Base-by-base conservation (phyloP, 2,113 vertebrate genomes). In the Polyodon spathula region DNA sequence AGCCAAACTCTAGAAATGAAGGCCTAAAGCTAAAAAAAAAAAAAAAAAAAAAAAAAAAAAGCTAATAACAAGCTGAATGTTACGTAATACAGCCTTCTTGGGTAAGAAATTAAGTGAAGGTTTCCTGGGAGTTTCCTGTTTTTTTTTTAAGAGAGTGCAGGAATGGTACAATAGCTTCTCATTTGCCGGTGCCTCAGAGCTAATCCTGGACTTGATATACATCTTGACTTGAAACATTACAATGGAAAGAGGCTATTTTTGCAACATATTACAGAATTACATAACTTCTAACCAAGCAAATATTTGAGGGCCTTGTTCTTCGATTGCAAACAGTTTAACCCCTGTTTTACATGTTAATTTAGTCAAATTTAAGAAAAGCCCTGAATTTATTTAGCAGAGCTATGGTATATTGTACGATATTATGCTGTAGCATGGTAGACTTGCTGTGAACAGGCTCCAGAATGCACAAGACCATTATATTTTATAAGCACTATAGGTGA, bases 11-110 rank as follows among this genome's bases (percentile, higher is more conserved):
- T 58, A n/a, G 39, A 6, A 16, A 17, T 53, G 5, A 42, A 53
- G 15, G 39, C 8, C 40, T 15, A 40, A 10, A 58, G 56, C 56
- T 48, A 64, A 53, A 52, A 27, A 27, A 46, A 43, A 15, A 52
- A 27, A 27, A 46, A 43, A 15, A 64, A 53, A 52, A 27, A 27
- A 46, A 43, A 15, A 64, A 53, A 52, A 27, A 27, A 46, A 43
- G 10, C 46, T 12, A 58, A 58, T 58, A 48, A 27, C 54, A 58
- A 44, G 37, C 4, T 37, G 44, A 7, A 10, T 38, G 40, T 14
- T 37, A 48, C 16, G 37, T 52, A 58, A 63, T 50, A n/a, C 37
- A 12, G 10, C 58, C 15, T 52, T 46, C 6, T n/a, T 14, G 4
- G 43, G 12, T 27, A 27, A 27, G 37, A 48, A 50, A 6, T 12